A percentile compares a stretch with the other conserved stretches of the same genome.
phyloP scores from a whole-genome alignment of 2,888 invertebrate species.

The Taphrorychus bicolor region DNA sequence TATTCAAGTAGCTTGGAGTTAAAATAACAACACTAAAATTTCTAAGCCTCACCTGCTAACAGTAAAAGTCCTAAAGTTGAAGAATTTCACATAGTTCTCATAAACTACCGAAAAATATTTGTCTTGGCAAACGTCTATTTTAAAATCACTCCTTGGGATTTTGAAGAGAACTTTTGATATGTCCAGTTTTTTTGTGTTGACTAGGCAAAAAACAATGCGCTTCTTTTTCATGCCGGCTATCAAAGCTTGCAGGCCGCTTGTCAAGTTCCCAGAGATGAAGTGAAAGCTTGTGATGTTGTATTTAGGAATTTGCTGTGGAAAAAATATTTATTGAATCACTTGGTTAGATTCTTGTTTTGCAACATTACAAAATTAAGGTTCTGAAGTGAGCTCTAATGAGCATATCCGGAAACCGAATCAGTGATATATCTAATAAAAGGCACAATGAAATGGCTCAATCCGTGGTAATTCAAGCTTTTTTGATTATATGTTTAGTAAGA shows the following conservation, averaged over 20 bases:
- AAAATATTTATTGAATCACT: too few relatives aligned
- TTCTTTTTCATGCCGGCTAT: constrained; percentile 41
- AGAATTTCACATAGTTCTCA: constrained; percentile 45
- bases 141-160: constrained; percentile 35
- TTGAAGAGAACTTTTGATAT: constrained; percentile 37
- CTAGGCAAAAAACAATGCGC: constrained; percentile 42
- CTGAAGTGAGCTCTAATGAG: too few relatives aligned
- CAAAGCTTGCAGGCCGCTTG: constrained; percentile 44
- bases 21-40: too few relatives aligned
- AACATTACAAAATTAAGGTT: too few relatives aligned
- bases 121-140: constrained; percentile 45
- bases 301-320: constrained; percentile 45
- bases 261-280: constrained; percentile 42
- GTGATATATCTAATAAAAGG: too few relatives aligned
- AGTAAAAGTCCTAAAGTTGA: constrained; percentile 31
- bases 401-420: too few relatives aligned
- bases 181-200: constrained; percentile 40
- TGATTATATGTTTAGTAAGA: too few relatives aligned
- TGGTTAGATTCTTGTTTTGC: too few relatives aligned
- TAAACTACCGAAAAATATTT: constrained; percentile 49
- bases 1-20: too few relatives aligned
- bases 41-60: constrained; percentile 48
- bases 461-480: too few relatives aligned
- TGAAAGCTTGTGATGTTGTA: constrained; percentile 44
- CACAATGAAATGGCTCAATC: too few relatives aligned